Evolutionary conservation across 2,797 vertebrate genomes (phyloP), one percentile per base, ranked within the genome.

Genomic region (Todus mexicanus): DNA sequence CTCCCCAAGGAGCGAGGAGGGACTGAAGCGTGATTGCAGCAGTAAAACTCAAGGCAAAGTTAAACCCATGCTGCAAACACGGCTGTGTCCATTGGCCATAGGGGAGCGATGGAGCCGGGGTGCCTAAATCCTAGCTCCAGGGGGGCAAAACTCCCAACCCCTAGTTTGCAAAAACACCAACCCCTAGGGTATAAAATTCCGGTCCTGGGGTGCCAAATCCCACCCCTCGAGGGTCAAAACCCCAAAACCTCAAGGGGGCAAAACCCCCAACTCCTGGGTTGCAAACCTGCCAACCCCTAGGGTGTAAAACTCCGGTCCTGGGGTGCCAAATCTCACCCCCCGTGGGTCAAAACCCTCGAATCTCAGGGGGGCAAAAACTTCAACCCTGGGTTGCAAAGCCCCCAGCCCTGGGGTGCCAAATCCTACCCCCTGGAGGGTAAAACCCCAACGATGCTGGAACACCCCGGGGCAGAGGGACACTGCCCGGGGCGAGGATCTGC

Each of bases 1-100:
- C 4, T 17, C 60, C 6, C 51, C 0, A 1, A 31, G n/a, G 27
- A n/a, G 57, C 7, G 7, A 20, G 59, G 10, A 8, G 53, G 9
- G 22, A 7, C 5, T 4, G n/a, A 15, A 22, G 74, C 7, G 1
- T 1, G 5, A 29, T 16, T 3, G 0, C 82, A 20, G 81, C 54
- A 0, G 5, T 0, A 1, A 51, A 91, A 92, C 76, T 89, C 69
- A 2, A 4, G 57, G 65, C 12, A 26, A 85, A 91, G 69, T 80
- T 50, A 72, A 75, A 43, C 3, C 82, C 18, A 0, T 1, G 3
- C 31, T 1, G 20, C 64, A 1, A n/a, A 11, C 2, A 0, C 3
- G 0, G 37, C 26, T 53, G 2, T 4, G 42, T 15, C 47, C 17
- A 0, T 1, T 2, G 65, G 31, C 0, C 0, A 7, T 2, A 6